These are phyloP conservation scores for Pogonus chalceus DNA, from an alignment of 1,140 invertebrate genomes.

Conservation along the genomic window DNA sequence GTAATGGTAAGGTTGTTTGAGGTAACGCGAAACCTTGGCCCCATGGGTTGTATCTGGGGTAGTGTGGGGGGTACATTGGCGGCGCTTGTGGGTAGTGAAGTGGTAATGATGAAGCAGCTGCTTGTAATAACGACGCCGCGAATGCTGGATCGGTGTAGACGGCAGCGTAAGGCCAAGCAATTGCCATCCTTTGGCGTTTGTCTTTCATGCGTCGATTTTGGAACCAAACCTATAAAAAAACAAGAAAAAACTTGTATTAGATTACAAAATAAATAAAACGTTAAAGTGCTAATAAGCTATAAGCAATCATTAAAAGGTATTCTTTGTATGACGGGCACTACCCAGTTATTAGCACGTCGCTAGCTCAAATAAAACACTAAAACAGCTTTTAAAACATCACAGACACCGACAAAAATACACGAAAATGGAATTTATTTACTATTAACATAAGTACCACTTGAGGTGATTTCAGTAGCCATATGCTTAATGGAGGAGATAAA, in stretches of 20 bases:
- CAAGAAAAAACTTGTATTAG: constrained; percentile 19
- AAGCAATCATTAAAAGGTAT: not conserved
- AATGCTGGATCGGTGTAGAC: constrained; percentile 88
- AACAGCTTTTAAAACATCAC: not conserved
- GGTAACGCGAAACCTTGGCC: not conserved
- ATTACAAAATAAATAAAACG: constrained; percentile 7
- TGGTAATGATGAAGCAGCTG: constrained; percentile 55
- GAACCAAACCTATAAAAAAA: constrained; percentile 84
- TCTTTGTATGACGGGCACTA: not conserved
- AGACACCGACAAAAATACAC: not conserved
- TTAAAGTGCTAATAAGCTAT: not conserved
- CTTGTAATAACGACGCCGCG: constrained; percentile 82
- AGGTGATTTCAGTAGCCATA: not conserved
- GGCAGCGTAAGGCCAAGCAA: constrained; percentile 88
- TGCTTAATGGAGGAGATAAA: not conserved
- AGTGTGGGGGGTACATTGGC: constrained; percentile 38
- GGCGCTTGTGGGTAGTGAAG: constrained; percentile 38
- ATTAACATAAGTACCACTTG: not conserved
- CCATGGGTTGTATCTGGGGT: constrained; percentile 31
- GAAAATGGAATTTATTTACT: too few species aligned
- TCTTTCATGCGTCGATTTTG: constrained; percentile 99
- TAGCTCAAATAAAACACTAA: not conserved
- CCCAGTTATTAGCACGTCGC: not conserved
- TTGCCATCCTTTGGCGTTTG: constrained; percentile 85
- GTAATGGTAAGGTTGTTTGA: not conserved